Evolutionary conservation across 2,888 invertebrate genomes (phyloP).

Genomic region (Aromia moschata): DNA sequence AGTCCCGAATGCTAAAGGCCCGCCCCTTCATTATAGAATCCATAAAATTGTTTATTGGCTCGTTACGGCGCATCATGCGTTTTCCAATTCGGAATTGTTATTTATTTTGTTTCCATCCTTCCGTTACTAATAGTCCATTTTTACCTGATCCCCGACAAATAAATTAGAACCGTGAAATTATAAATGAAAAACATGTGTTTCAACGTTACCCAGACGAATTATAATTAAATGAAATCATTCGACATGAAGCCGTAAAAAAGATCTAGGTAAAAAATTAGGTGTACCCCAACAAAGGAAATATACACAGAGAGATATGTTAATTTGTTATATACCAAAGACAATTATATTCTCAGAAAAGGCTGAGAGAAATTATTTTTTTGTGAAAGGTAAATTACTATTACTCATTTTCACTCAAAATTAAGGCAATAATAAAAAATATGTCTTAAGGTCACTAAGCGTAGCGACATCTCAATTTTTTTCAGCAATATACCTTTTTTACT

Average conservation of each 20-base stretch:
- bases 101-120: conserved; percentile 22
- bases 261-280: background rate
- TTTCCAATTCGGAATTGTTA: conserved; percentile 23
- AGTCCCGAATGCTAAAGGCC: conserved; percentile 20
- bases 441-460: too few species aligned
- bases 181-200: conserved; percentile 42
- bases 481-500: too few species aligned
- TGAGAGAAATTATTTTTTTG: too few species aligned
- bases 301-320: too few species aligned
- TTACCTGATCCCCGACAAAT: conserved; percentile 23
- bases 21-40: conserved; percentile 29
- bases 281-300: too few species aligned
- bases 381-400: too few species aligned
- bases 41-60: conserved; percentile 28
- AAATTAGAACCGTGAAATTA: conserved; percentile 37
- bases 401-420: too few species aligned
- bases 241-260: background rate
- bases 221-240: conserved; percentile 38
- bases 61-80: conserved; percentile 19
- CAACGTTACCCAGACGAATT: conserved; percentile 42
- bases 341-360: too few species aligned
- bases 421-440: too few species aligned
- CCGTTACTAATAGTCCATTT: conserved; percentile 24
- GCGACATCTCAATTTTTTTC: too few species aligned
- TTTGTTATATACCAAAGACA: too few species aligned